These are phyloP conservation scores for Ctenoplectra terminalis DNA, from an alignment of 1,140 invertebrate genomes.

Conservation along the genomic window DNA sequence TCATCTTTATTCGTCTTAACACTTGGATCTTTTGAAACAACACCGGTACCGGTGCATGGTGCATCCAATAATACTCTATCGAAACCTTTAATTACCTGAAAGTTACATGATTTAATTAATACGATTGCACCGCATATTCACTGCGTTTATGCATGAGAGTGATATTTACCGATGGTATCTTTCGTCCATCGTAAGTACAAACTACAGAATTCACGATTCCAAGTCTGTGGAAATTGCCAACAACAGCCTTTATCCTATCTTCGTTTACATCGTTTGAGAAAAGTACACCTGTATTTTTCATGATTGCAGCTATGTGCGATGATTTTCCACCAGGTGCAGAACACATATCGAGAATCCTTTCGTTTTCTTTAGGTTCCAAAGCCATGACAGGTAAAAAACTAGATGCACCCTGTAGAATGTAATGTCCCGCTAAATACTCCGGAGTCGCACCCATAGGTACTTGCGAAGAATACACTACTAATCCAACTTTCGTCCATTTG, in stretches of 20 bases:
- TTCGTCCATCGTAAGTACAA: conserved; percentile 94
- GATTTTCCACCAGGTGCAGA: conserved; percentile 99
- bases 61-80: conserved; percentile 98
- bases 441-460: conserved; percentile 99
- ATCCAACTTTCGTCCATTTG: conserved; percentile 99
- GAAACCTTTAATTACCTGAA: conserved; percentile 94
- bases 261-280: conserved; percentile 98
- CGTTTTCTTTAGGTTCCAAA: conserved; percentile 97
- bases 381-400: conserved; percentile 99
- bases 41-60: conserved; percentile 99
- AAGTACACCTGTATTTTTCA: conserved; percentile 99
- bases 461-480: conserved; percentile 97
- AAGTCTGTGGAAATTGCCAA: conserved; percentile 98
- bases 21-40: conserved; percentile 98
- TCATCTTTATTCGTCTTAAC: conserved; percentile 97
- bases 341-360: conserved; percentile 98
- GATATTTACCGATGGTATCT: conserved; percentile 87
- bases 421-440: conserved; percentile 99
- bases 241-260: conserved; percentile 95
- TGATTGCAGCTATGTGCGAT: conserved; percentile 97
- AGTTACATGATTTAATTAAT: conserved; percentile 49
- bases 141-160: not conserved
- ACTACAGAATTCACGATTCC: conserved; percentile 97
- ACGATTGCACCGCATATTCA: not conserved
- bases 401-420: conserved; percentile 98